Percentiles rank a stretch among this genome's conserved stretches.
phyloP scores from a whole-genome alignment of 2,113 vertebrate genomes.

The Pituophis catenifer region DNA sequence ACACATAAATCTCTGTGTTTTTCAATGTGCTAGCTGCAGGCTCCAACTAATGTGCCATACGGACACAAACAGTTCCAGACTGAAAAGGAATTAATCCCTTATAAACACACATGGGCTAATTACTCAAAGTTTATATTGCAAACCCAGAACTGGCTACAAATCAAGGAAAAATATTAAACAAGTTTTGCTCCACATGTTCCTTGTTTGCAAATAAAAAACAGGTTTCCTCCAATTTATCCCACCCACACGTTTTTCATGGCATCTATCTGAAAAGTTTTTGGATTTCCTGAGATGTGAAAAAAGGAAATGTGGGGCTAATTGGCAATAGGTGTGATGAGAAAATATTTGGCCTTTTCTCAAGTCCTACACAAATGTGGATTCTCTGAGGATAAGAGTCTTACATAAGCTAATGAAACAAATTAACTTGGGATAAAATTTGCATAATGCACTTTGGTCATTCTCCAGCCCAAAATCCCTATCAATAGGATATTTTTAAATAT shows the following conservation, averaged over 20 bases:
- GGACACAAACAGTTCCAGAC: constrained; percentile 46
- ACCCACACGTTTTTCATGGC: constrained; percentile 32
- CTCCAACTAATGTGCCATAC: constrained; percentile 24
- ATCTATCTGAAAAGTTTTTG: constrained; percentile 50
- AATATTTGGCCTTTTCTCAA: background rate
- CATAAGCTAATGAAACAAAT: constrained; percentile 13
- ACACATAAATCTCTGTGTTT: constrained; percentile 23
- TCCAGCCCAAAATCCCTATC: background rate
- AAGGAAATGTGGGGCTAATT: constrained; percentile 61
- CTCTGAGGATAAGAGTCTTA: constrained; percentile 30
- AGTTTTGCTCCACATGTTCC: constrained; percentile 52
- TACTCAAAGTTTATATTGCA: constrained; percentile 57
- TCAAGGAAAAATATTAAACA: constrained; percentile 49
- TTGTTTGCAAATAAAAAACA: constrained; percentile 55
- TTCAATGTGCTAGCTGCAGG: constrained; percentile 17
- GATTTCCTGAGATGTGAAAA: constrained; percentile 64
- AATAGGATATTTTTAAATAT: background rate
- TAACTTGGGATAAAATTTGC: constrained; percentile 25
- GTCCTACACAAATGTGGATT: constrained; percentile 4
- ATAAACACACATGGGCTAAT: constrained; percentile 54
- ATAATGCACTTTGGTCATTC: background rate
- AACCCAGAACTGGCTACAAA: constrained; percentile 60
- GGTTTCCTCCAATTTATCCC: constrained; percentile 15
- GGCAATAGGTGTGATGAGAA: constrained; percentile 35
- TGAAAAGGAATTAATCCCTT: constrained; percentile 42